Base-by-base conservation (phyloP, 2,888 invertebrate species). In the Drosophila kuntzei region DNA sequence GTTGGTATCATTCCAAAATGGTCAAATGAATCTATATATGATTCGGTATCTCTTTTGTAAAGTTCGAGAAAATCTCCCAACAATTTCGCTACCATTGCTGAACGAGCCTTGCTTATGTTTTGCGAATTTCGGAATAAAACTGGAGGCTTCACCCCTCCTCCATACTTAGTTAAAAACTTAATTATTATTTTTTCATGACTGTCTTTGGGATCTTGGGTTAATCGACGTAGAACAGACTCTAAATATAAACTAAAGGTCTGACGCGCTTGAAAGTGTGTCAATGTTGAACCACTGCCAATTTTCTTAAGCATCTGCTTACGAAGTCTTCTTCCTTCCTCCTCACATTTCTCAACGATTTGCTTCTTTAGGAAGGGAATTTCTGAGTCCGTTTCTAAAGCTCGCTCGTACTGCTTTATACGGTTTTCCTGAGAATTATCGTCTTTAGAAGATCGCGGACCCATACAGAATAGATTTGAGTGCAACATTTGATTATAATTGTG, bases 11-110 rank as follows among this genome's bases (percentile, higher is more conserved):
- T 92, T 3, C 91, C 94, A 51, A 95, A 94, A 70, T 94, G 93
- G 83, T 96, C 96, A 67, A 95, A 94, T 57, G 95, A 94, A 91
- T 96, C 96, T 3, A 95, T 94, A 89, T 95, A 96, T 25, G 96
- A 92, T 82, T 97, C 97, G 0, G 97, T 97, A 92, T 97, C 97
- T 58, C 95, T 93, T 90, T 96, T 96, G 92, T 97, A 97, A 86
- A 95, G 93, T 92, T 96, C 96, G 53, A 97, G 94, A 92, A 97
- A 97, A 91, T 97, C 97, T 89, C 96, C 96, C 53, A 91, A 93
- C 82, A 97, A 95, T 91, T 97, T 97, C 1, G 97, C 96, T 53
- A 97, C 95, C 80, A 97, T 95, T 1, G 97, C 97, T 66, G 96
- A 95, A 22, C 96, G 93, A 91, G 97, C 97, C 92, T 97, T 97